Evolutionary conservation across 1,140 invertebrate genomes (phyloP), one percentile per base, ranked within the genome.

Genomic region (Zaprionus vittiger): DNA sequence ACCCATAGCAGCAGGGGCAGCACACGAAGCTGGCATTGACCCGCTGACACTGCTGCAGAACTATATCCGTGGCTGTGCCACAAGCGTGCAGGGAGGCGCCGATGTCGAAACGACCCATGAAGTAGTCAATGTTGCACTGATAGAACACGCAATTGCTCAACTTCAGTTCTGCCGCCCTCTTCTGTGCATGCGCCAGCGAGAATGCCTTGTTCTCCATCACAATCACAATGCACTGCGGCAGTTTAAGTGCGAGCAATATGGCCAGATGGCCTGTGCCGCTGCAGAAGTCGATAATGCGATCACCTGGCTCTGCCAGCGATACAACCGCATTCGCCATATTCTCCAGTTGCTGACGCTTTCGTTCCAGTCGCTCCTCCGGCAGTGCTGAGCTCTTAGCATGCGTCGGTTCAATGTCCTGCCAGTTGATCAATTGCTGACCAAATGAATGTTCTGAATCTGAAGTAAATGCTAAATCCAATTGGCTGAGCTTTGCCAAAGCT

Each of bases 1-100:
- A 96, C 5, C 98, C 98, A 93, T 99, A 99, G 92, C 98, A 99
- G 92, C 98, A 99, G 1, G 98, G 98, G 93, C 97, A 98, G 64
- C 97, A 95, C 4, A 98, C 96, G 94, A 99, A 98, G 67, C 95
- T 94, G 1, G 98, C 98, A 59, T 94, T 94, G 15, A 94, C 94
- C 24, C 94, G 91, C 3, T 97, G 94, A 92, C 98, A 99, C 79
- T 96, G 96, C 73, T 97, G 95, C 56, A 99, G 94, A 1, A 99
- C 98, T 67, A 99, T 95, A 93, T 99, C 98, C 14, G 97, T 99
- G 4, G 98, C 98, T 12, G 98, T 96, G 15, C 98, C 98, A 93
- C 98, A 99, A 3, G 98, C 98, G 94, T 99, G 98, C 52, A 99
- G 93, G 14, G 96, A 97, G 20, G 97, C 94, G 3, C 98, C 98